Conservation (phyloP, 2,888 invertebrate species). For the Anoplius nigerrimus region DNA sequence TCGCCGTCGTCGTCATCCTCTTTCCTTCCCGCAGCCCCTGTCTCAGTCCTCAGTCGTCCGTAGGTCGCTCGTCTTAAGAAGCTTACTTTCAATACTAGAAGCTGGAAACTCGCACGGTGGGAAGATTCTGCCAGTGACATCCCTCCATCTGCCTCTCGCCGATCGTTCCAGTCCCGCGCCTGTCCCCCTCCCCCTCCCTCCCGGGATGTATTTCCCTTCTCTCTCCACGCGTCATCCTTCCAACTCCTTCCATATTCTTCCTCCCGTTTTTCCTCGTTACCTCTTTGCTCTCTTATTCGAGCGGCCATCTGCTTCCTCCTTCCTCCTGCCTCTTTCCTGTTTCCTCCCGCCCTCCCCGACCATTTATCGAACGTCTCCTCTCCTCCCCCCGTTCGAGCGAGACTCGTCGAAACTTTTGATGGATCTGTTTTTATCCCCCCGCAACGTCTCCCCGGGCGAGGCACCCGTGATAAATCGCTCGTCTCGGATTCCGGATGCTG, state of each 20-base stretch:
- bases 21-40: conserved; percentile 6
- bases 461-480: conserved; percentile 61
- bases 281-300: conserved; percentile 15
- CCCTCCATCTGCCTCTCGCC: neutral
- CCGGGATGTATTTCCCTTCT: conserved; percentile 1
- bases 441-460: conserved; percentile 57
- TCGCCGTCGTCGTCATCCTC: conserved; percentile 10
- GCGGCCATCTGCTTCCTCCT: conserved; percentile 5
- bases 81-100: conserved; percentile 55
- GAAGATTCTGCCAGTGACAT: conserved; percentile 46
- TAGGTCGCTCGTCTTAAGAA: conserved; percentile 30
- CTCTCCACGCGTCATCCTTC: conserved; percentile 24
- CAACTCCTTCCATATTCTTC: conserved; percentile 9
- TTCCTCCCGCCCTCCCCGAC: conserved; percentile 17
- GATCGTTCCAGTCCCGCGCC: conserved; percentile 7
- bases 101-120: conserved; percentile 56
- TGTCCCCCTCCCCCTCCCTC: conserved; percentile 5
- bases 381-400: conserved; percentile 29
- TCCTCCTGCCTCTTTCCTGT: conserved; percentile 7
- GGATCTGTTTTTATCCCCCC: conserved; percentile 62
- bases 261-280: conserved; percentile 21
- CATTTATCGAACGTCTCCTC: conserved; percentile 36
- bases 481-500: conserved; percentile 44
- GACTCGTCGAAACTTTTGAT: conserved; percentile 68
- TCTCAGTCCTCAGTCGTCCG: neutral